Conservation (phyloP, 2,113 vertebrate species). For the pig (Sus scrofa) region T2T-Sscrofa CM000824.6:104842501-104843000, state of each 20-base stretch:
- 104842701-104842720: not conserved
- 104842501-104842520: conserved; percentile 13
- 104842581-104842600: conserved; percentile 3
- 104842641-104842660: not conserved
- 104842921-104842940: not conserved
- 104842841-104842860: not conserved
- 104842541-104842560: not conserved
- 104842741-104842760: not conserved
- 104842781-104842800: not conserved
- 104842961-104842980: not conserved
- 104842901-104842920: not conserved
- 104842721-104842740: not conserved
- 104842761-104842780: not conserved
- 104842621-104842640: not conserved
- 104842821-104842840: not conserved
- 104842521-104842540: conserved; percentile 5
- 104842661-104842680: not conserved
- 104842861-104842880: not conserved
- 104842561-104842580: not conserved
- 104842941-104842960: not conserved
- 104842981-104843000: not conserved
- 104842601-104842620: not conserved
- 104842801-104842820: not conserved
- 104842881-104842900: not conserved
- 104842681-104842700: not conserved